Conservation (phyloP, 2,888 invertebrate genomes). For the Bruchidius siliquastri region DNA sequence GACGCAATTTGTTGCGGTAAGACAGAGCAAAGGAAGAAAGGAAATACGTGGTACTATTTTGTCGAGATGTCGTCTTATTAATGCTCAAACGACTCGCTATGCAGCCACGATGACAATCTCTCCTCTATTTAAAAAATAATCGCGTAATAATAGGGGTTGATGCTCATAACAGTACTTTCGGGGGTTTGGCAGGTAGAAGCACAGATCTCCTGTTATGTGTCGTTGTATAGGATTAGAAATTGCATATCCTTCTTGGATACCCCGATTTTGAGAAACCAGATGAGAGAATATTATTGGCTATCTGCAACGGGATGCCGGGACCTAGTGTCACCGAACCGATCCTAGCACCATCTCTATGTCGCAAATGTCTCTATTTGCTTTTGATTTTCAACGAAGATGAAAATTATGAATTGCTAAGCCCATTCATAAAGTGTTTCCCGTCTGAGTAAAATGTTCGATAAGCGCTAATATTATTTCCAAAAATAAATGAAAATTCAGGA, state of each 20-base stretch:
- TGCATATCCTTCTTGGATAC: not conserved
- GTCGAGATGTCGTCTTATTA: not conserved
- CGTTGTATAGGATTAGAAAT: not conserved
- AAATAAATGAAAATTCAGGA: too few relatives aligned
- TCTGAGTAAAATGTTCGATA: too few relatives aligned
- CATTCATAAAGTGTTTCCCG: too few relatives aligned
- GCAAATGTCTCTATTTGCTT: too few relatives aligned
- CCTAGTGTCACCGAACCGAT: too few relatives aligned
- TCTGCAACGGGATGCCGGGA: not conserved
- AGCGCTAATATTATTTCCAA: too few relatives aligned
- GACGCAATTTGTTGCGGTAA: conserved; percentile 46
- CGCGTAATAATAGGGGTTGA: conserved; percentile 5
- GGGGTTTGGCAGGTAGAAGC: not conserved
- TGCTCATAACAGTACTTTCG: not conserved
- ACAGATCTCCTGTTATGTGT: not conserved
- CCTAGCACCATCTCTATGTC: too few relatives aligned
- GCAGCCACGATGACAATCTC: not conserved
- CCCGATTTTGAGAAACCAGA: not conserved
- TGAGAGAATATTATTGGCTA: not conserved
- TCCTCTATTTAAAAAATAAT: conserved; percentile 5
- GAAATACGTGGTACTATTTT: conserved; percentile 27
- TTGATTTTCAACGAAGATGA: too few relatives aligned
- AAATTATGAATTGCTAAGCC: too few relatives aligned
- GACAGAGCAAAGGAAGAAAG: conserved; percentile 34
- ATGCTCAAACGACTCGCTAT: not conserved